Evolutionary conservation across 2,888 invertebrate genomes (phyloP).

Genomic region (Temnothorax ravouxi): DNA sequence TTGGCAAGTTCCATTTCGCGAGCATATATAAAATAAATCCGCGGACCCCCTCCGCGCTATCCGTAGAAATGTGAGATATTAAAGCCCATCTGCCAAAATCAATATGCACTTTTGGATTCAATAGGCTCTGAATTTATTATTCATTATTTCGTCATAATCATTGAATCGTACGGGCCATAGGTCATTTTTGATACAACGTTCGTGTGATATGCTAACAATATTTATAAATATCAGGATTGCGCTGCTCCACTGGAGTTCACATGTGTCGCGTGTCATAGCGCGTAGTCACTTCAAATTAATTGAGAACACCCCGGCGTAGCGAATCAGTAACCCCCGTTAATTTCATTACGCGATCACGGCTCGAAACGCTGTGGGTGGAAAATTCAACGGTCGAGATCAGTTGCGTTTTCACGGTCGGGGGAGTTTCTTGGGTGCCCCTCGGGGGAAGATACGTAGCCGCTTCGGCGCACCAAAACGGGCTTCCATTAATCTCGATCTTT

Average conservation of each 20-base stretch:
- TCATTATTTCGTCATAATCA: not conserved
- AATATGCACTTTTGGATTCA: constrained; percentile 7
- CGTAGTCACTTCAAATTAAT: not conserved
- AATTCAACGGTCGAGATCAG: constrained; percentile 43
- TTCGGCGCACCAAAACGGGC: constrained; percentile 3
- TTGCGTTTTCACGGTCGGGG: constrained; percentile 24
- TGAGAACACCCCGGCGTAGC: not conserved
- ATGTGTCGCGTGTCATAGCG: not conserved
- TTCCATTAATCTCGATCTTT: constrained; percentile 63
- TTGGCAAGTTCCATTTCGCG: constrained; percentile 51
- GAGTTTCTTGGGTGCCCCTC: not conserved
- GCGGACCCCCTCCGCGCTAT: not conserved
- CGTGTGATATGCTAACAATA: no score
- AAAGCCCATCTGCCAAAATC: not conserved
- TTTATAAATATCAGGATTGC: not conserved
- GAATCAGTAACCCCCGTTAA: constrained; percentile 13
- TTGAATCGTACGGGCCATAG: not conserved
- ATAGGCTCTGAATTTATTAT: not conserved
- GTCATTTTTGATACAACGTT: not conserved
- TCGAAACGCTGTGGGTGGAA: constrained; percentile 8
- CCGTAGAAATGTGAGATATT: constrained; percentile 16
- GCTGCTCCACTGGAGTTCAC: no score
- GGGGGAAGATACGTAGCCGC: constrained; percentile 6
- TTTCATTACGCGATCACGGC: constrained; percentile 46
- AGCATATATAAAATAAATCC: constrained; percentile 43